Evolutionary conservation across 1,140 invertebrate species (phyloP).

Genomic region (Drosophila ironensis): DNA sequence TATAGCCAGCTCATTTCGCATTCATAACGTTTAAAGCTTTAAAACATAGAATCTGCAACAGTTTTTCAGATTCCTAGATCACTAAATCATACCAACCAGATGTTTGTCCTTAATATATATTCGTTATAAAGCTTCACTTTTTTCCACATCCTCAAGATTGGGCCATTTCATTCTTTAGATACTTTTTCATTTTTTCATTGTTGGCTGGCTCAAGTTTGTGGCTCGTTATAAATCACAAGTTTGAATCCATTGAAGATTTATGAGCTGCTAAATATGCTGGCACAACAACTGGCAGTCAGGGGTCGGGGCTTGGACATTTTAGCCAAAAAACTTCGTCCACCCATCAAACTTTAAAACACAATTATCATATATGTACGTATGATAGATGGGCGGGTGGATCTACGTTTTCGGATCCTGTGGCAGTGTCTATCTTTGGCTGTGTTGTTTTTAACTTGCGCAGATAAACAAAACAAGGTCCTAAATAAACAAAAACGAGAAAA

Average conservation of each 20-base stretch:
- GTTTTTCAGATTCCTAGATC: not conserved
- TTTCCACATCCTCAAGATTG: not conserved
- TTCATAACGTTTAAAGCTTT: not conserved
- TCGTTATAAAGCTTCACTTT: not conserved
- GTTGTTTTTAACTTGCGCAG: constrained; percentile 62
- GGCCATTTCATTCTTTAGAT: not conserved
- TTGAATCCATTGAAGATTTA: constrained; percentile 71
- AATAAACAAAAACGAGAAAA: constrained; percentile 59
- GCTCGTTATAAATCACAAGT: constrained; percentile 63
- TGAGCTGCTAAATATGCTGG: constrained; percentile 70
- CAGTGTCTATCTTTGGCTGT: constrained; percentile 18
- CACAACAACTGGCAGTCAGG: constrained; percentile 20
- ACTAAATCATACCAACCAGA: no score
- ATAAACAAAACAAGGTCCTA: constrained; percentile 69
- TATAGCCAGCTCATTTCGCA: not conserved
- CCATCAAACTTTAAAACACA: constrained; percentile 58
- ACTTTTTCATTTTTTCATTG: constrained; percentile 4
- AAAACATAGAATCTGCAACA: no score
- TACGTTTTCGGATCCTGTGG: not conserved
- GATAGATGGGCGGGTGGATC: constrained; percentile 1
- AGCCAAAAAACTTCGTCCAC: constrained; percentile 42
- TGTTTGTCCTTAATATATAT: no score
- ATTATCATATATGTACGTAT: constrained; percentile 54
- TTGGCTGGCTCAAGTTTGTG: constrained; percentile 32
- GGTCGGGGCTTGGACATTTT: constrained; percentile 9